A percentile compares a stretch with the other conserved stretches of the same genome.
phyloP scores from a whole-genome alignment of 2,797 vertebrate genomes.

The Harpagifer antarcticus region DNA sequence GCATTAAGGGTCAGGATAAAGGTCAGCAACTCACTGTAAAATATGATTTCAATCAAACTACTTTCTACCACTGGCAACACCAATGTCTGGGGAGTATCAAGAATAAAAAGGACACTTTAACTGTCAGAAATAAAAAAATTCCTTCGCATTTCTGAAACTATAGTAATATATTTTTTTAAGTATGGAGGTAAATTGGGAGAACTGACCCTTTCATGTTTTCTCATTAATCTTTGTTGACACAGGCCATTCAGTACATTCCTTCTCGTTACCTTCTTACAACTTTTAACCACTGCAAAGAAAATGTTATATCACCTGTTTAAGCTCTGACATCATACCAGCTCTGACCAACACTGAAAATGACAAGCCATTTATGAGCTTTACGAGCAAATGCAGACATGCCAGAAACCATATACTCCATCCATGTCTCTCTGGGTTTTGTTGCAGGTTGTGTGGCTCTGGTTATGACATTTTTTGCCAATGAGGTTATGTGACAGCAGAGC shows the following conservation, averaged over 20 bases:
- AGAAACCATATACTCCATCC: constrained; percentile 25
- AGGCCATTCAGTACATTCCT: background rate
- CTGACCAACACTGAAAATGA: constrained; percentile 15
- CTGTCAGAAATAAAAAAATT: constrained; percentile 6
- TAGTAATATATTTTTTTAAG: no score
- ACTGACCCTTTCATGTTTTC: background rate
- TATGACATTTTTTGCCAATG: constrained; percentile 39
- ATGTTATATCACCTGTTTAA: constrained; percentile 7
- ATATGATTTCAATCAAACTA: background rate
- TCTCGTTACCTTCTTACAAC: background rate
- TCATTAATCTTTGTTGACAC: background rate
- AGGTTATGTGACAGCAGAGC: constrained; percentile 39
- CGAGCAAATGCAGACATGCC: constrained; percentile 25
- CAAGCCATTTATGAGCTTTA: constrained; percentile 17
- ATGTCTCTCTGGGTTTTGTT: constrained; percentile 46
- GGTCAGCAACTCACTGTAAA: background rate
- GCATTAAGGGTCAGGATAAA: background rate
- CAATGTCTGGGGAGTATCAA: background rate
- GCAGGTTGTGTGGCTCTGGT: background rate
- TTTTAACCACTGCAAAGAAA: background rate
- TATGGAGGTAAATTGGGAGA: background rate
- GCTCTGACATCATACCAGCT: constrained; percentile 1
- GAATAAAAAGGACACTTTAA: background rate
- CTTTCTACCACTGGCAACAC: background rate
- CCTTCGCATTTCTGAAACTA: background rate